Evolutionary conservation across 2,888 invertebrate genomes (phyloP), one percentile per base, ranked within the genome.

Genomic region (Philopedon plagiatum): DNA sequence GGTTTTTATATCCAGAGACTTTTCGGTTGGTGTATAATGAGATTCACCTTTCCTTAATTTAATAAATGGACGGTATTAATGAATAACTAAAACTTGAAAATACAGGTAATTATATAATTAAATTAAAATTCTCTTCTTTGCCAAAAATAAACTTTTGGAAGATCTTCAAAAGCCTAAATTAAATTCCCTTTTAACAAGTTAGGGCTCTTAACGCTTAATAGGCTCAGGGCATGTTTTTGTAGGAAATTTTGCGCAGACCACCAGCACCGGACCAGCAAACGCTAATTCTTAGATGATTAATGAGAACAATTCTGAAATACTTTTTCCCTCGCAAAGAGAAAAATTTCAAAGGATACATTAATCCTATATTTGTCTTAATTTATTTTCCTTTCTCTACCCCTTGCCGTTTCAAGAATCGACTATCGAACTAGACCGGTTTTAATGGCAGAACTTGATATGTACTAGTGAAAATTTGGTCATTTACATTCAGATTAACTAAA

Each of bases 51-150:
- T 39, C 29, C 19, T 19, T 66, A 44, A 66, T 44, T 56, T 34
- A 46, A 66, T 56, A 41, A 66, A 57, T 46, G 57, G 32, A 46
- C 32, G 34, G 56, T 32, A 34, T 57, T 66, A 56, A 64, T 64
- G 56, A 64, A 21, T 29, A 57, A 46, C 21, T 23, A 15, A 62
- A 54, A 51, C 44, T 69, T 23, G 39, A 62, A 62, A 69, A 60
- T 23, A 32, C 54, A 57, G 57, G 57, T 63, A 69, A 69, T 69
- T 44, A 63, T 51, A 19, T 68, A 63, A 69, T 69, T 63, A 69
- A 69, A 63, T 69, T 68, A 63, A 46, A 62, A 63, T 32, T 69
- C 32, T 34, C 34, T 13, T 21, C 9, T 56, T 23, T 29, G 15
- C 29, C 49, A 23, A 21, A 63, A 62, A 54, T 56, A 62, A 69